Evolutionary conservation across 2,113 vertebrate genomes (phyloP), one percentile per base, ranked within the genome.

Genomic region (Dendrocopos noguchii): DNA sequence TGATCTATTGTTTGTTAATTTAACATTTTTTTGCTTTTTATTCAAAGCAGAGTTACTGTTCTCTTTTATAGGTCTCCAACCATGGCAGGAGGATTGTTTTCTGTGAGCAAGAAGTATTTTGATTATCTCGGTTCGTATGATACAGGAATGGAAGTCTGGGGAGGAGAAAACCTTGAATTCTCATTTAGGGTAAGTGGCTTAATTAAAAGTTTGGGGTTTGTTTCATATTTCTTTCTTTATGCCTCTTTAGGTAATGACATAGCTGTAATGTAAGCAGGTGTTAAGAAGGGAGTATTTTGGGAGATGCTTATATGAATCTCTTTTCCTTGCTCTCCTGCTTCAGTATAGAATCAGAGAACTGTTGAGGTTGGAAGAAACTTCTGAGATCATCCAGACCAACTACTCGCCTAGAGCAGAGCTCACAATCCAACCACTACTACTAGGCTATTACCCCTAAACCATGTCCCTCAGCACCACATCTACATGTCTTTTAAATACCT

Each of bases 101-200:
- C 98, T 80, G 98, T 99, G 88, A 98, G 96, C 90, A 99, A 98
- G 96, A 98, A 97, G 64, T 99, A 99, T 93, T 99, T 99, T 97
- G 98, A 98, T 72, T 99, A 99, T 96, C 98, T 99, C 95, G 99
- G 99, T 85, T 99, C 99, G 12, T 99, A 99, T 52, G 99, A 99
- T 96, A 99, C 98, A 57, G 99, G 99, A 94, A 99, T 99, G 99
- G 99, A 99, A 98, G 99, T 99, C 64, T 99, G 99, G 99, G 99
- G 99, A 81, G 99, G 99, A 97, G 99, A 99, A 97, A 99, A 99
- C 96, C 98, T 99, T 89, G 99, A 99, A 93, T 99, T 99, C 93
- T 99, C 99, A 56, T 99, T 99, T 95, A 98, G 99, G 97, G 99
- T 99, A 96, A 98, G 98, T 91, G 59, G 65, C 24, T 64, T 44